Percentiles rank a stretch among this genome's conserved stretches.
These are phyloP conservation scores for Chloropsis cyanopogon DNA, from an alignment of 2,113 vertebrate genomes.

Conservation along the genomic window DNA sequence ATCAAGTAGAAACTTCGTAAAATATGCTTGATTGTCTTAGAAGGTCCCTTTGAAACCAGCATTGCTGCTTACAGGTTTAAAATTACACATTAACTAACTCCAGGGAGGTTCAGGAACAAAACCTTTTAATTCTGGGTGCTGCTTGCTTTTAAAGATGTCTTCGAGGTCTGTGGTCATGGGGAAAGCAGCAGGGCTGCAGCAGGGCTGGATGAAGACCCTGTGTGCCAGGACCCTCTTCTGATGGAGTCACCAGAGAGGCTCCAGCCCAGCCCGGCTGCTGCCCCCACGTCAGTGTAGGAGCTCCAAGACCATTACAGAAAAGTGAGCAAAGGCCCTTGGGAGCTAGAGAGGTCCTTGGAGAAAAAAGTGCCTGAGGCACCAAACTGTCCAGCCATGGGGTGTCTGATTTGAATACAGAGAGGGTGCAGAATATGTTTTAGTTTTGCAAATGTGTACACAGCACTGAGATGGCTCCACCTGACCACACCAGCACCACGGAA, in stretches of 20 bases:
- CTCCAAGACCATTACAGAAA: not conserved
- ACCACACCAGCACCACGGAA: fast-evolving
- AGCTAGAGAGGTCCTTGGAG: not conserved
- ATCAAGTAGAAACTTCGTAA: not conserved
- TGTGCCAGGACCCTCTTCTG: fast-evolving
- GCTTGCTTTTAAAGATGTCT: not conserved
- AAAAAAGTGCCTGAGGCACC: not conserved
- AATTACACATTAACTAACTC: not conserved
- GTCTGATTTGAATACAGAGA: not conserved
- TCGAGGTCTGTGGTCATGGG: fast-evolving
- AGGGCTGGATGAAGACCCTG: not conserved
- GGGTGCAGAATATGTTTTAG: not conserved
- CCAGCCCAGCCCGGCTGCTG: not conserved
- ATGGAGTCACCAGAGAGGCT: not conserved
- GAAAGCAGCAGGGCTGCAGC: not conserved
- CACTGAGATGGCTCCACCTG: not conserved
- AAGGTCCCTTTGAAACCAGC: not conserved
- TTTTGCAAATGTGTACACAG: not conserved
- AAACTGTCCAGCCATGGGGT: not conserved
- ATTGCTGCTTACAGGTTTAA: not conserved
- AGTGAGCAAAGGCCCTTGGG: not conserved
- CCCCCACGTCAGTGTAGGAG: not conserved
- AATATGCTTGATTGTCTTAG: not conserved
- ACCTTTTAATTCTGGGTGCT: not conserved
- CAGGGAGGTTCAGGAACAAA: fast-evolving